These are phyloP conservation scores for Cynaeus angustus DNA, from an alignment of 2,888 invertebrate genomes.

Conservation along the genomic window DNA sequence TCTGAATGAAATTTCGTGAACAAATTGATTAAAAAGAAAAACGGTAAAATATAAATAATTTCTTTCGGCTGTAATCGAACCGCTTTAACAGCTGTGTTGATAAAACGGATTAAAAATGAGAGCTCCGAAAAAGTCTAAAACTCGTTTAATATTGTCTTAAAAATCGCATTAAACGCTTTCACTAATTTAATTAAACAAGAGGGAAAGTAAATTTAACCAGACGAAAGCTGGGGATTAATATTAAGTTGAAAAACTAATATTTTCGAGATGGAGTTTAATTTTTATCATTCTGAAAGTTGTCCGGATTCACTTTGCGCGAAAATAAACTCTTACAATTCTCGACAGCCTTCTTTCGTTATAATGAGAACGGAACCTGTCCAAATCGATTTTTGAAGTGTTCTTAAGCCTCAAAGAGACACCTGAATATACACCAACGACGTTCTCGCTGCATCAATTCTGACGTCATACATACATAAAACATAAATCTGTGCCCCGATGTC, in stretches of 20 bases:
- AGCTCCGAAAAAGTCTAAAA: constrained; percentile 11
- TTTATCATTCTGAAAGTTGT: constrained; percentile 1
- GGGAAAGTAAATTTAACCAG: constrained; percentile 12
- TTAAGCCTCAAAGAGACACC: constrained; percentile 13
- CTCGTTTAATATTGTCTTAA: constrained; percentile 27
- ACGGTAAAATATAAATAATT: not conserved
- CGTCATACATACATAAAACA: constrained; percentile 49
- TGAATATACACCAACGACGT: constrained; percentile 12
- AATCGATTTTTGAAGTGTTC: constrained; percentile 4
- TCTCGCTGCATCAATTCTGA: constrained; percentile 24
- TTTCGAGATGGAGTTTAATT: constrained; percentile 1
- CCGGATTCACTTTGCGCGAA: too few species aligned
- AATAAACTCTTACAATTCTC: too few species aligned
- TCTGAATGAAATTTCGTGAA: not conserved
- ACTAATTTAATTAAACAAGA: constrained; percentile 32
- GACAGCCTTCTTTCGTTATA: not conserved
- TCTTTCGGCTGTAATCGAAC: not conserved
- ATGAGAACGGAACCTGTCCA: not conserved
- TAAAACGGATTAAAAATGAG: constrained; percentile 6
- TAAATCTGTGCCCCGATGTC: constrained; percentile 45
- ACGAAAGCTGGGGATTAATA: constrained; percentile 13
- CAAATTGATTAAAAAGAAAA: constrained; percentile 1
- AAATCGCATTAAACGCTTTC: constrained; percentile 25
- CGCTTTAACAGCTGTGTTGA: not conserved
- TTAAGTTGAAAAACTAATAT: constrained; percentile 13